Evolutionary conservation across 1,140 invertebrate genomes (phyloP), one percentile per base, ranked within the genome.

Genomic region (Physella acuta): DNA sequence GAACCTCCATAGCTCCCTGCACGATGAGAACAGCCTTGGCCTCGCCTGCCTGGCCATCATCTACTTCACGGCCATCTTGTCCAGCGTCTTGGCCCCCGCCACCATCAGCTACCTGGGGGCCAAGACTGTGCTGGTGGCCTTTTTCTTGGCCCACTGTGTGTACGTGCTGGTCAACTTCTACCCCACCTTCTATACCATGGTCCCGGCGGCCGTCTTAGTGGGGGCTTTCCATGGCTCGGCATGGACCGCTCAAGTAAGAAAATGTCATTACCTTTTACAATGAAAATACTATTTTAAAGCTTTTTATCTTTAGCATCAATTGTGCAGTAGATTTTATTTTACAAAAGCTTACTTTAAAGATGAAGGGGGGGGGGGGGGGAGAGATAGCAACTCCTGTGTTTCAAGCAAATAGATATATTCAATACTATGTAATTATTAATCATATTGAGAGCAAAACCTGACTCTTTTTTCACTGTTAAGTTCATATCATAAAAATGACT

Each of bases 101-200:
- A 49, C 71, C 55, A 73, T 73, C 17, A 68, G 69, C 8, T 33
- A 71, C 0, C 53, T 78, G 33, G 71, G 77, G n/a, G 75, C 75
- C 28, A 80, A 81, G 53, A 52, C 68, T 49, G 67, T 69, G 1
- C 53, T 82, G 0, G 67, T 78, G 16, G 24, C 69, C 0, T 53
- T 72, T 0, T 76, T 68, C 36, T 24, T 69, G 0, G 66, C 72
- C 51, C 75, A 79, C 65, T 59, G 76, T n/a, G 36, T 82, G 14
- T 83, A 78, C 71, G 73, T 73, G 24, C 58, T 71, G 28, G 70
- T 76, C 14, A 92, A 91, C 3, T 79, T 78, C 66, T 76, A 77
- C 72, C 74, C 80, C 5, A 65, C 70, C 17, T 83, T 73, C 37
- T 44, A 56, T 0, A 79, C 78, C 20, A 56, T 80, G 62, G 69